Conservation (phyloP, 2,113 vertebrate genomes). For the Coryphaenoides rupestris region DNA sequence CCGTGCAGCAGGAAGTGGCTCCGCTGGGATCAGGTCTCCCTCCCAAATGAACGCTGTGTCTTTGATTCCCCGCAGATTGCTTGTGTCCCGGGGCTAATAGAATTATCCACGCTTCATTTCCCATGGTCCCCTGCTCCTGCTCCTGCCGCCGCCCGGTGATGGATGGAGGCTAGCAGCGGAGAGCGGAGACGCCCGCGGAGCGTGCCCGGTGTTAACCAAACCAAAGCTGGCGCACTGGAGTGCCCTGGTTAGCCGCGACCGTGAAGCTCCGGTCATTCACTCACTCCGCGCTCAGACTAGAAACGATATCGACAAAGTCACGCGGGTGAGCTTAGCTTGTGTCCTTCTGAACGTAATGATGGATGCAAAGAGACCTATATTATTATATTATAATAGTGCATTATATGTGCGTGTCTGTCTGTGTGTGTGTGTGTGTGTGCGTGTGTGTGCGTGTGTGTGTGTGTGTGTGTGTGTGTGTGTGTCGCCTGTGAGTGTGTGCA, state of each 20-base stretch:
- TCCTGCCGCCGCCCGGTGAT: conserved; percentile 62
- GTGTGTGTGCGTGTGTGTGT: conserved; percentile 17
- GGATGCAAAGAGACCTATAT: background rate
- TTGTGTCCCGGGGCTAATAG: conserved; percentile 69
- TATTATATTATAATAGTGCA: background rate
- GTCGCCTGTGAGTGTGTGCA: conserved; percentile 15
- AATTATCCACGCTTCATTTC: conserved; percentile 76
- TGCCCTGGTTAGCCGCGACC: no score
- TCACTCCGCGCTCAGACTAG: no score
- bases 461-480: conserved; percentile 20
- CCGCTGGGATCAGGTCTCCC: conserved; percentile 51
- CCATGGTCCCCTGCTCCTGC: conserved; percentile 54
- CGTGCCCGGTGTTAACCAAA: conserved; percentile 55
- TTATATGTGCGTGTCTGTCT: conserved; percentile 3
- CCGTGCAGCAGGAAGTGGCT: conserved; percentile 55
- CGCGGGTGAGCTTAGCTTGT: no score
- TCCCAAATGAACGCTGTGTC: conserved; percentile 38
- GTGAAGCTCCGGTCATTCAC: no score
- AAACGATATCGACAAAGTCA: no score
- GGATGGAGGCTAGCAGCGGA: conserved; percentile 61
- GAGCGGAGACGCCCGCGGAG: conserved; percentile 52
- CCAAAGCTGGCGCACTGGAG: conserved; percentile 19
- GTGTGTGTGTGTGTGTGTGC: conserved; percentile 21
- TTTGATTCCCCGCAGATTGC: conserved; percentile 71
- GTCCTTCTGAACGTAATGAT: background rate